Base-by-base conservation (phyloP, 1,140 invertebrate genomes). In the Uloborus diversus region DNA sequence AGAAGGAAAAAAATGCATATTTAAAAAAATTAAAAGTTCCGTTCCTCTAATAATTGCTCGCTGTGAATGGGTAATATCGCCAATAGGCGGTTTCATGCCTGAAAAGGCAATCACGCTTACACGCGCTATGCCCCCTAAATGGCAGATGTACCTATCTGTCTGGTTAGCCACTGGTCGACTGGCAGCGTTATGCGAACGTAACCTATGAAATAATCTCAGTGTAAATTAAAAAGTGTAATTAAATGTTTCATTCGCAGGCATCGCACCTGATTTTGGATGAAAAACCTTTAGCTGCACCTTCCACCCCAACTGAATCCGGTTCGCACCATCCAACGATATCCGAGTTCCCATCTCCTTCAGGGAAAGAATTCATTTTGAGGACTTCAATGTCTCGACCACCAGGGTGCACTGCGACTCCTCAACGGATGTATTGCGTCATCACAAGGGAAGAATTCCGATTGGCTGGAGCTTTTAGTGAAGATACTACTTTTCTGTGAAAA, bases 381-480 rank as follows among this genome's bases (percentile, higher is more conserved):
- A 88, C 90, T 0, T 85, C 88, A 61, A 88, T 90, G 23, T 87
- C 89, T 1, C 84, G 91, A 66, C 92, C 92, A 27, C 86, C 89
- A 1, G 90, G 89, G 80, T 93, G 92, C 0, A 87, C 89, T 4
- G 27, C 27, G 0, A 37, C 47, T 37, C 90, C 91, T 1, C 92
- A 94, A 82, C 87, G 91, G 81, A 87, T 94, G 84, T 91, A 90
- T 81, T 91, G 90, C 56, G 88, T 90, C 30, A 84, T 93, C 1
- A 87, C 89, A 61, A 88, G 89, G 35, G 89, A 91, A 53, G 90
- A 90, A 78, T 92, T 92, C 83, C 85, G 92, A 71, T 84, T 93
- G 30, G 89, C 90, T 56, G 92, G 92, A 14, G 91, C 92, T 47
- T 93, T 93, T 83, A 90, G 91, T 4, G 90, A 92, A 81, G 92